phyloP scores from a whole-genome alignment of 2,888 invertebrate species.

The Drosophila paranaensis region DNA sequence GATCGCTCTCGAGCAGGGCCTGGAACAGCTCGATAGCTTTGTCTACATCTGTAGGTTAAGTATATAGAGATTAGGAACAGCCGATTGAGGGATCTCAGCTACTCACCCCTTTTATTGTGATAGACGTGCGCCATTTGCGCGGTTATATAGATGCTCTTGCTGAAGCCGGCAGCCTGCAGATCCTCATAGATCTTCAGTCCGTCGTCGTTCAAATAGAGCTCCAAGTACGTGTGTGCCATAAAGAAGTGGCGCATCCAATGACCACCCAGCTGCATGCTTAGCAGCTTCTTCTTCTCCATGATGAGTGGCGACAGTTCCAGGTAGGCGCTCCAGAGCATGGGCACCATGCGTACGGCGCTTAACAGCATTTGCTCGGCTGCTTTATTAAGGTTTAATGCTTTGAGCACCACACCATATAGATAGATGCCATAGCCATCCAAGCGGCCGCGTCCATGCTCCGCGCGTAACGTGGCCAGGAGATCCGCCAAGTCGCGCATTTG shows the following conservation, averaged over 20 bases:
- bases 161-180: constrained; percentile 92
- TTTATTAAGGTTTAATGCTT: constrained; percentile 92
- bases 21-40: constrained; percentile 94
- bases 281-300: constrained; percentile 91
- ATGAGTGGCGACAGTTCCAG: constrained; percentile 94
- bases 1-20: constrained; percentile 93
- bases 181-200: constrained; percentile 93
- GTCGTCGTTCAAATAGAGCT: constrained; percentile 95
- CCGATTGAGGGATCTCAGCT: neutral
- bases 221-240: constrained; percentile 94
- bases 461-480: constrained; percentile 86
- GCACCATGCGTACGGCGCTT: constrained; percentile 91
- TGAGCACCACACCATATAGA: constrained; percentile 95
- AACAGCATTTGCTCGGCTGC: constrained; percentile 92
- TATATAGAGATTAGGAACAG: neutral
- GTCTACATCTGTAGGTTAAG: constrained; percentile 89
- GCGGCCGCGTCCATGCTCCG: constrained; percentile 87
- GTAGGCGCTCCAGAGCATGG: constrained; percentile 98
- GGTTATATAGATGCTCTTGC: constrained; percentile 94
- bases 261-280: constrained; percentile 89
- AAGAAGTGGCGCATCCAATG: constrained; percentile 99
- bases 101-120: constrained; percentile 93
- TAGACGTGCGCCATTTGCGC: constrained; percentile 97
- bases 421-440: constrained; percentile 95
- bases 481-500: constrained; percentile 86